phyloP scores from a whole-genome alignment of 2,113 vertebrate genomes.

The Carassius carassius region DNA sequence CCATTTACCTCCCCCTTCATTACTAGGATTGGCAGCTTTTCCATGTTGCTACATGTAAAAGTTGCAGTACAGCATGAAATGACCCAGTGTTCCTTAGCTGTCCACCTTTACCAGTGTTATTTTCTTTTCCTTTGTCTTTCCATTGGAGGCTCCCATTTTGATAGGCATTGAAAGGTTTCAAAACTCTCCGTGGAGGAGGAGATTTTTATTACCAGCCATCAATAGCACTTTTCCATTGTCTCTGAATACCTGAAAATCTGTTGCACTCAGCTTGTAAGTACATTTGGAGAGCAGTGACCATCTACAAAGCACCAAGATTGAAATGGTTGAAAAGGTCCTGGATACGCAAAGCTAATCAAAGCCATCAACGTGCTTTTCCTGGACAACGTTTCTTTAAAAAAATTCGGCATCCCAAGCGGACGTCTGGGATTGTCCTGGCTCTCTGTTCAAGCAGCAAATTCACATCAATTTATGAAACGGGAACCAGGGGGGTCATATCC shows the following conservation, averaged over 20 bases:
- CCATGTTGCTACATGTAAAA: too few relatives aligned
- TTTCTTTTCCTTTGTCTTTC: slow-evolving; percentile 7
- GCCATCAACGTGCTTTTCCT: slow-evolving; percentile 1
- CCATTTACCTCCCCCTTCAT: neutral
- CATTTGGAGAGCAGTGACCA: neutral
- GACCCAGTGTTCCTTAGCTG: too few relatives aligned
- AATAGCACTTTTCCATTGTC: neutral
- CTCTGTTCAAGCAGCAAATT: slow-evolving; percentile 35
- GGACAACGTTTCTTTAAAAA: neutral
- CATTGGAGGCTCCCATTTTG: neutral
- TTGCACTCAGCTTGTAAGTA: neutral
- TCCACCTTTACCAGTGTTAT: neutral
- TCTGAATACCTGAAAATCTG: neutral
- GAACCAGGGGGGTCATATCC: slow-evolving; percentile 29
- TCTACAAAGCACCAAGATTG: neutral
- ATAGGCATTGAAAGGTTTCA: slow-evolving; percentile 2
- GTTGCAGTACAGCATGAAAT: too few relatives aligned
- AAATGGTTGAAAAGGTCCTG: slow-evolving; percentile 24
- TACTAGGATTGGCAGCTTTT: slow-evolving; percentile 10
- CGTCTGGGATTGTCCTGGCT: neutral
- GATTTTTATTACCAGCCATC: slow-evolving; percentile 12
- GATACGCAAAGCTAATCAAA: neutral
- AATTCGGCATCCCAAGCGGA: neutral
- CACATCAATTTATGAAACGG: slow-evolving; percentile 49
- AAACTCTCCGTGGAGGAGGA: neutral